Conservation (phyloP, 2,113 vertebrate genomes). For the Pomatorhinus ruficollis region DNA sequence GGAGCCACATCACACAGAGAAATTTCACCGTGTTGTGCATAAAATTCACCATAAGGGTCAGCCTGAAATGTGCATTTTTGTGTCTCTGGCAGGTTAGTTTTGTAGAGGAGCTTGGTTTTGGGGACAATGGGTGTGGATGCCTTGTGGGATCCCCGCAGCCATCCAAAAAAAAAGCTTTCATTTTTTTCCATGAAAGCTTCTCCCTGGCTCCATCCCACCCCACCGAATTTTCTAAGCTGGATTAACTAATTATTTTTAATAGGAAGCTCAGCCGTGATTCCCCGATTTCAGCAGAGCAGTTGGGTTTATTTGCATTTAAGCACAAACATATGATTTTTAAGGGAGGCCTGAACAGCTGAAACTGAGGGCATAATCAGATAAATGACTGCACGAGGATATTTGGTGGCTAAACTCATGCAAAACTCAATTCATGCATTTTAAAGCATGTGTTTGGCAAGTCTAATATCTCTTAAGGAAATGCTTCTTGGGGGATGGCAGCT, state of each 20-base stretch:
- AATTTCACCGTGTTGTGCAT: fast-evolving
- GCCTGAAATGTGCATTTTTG: not conserved
- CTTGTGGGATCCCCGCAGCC: fast-evolving
- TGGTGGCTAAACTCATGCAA: not conserved
- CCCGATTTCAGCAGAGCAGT: not conserved
- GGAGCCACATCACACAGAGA: not conserved
- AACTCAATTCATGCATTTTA: not conserved
- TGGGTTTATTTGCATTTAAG: not conserved
- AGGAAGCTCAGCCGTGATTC: not conserved
- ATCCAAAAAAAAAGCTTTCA: too few species aligned
- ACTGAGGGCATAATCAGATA: not conserved
- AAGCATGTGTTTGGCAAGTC: not conserved
- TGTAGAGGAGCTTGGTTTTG: not conserved
- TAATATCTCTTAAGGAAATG: not conserved
- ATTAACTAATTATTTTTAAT: not conserved
- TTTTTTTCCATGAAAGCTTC: not conserved
- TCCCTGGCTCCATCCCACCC: not conserved
- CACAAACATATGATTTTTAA: not conserved
- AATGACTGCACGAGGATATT: not conserved
- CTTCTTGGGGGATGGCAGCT: not conserved
- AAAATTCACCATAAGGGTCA: fast-evolving
- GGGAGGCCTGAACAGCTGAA: not conserved
- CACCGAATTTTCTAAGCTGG: not conserved
- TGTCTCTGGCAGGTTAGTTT: not conserved
- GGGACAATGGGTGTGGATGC: not conserved